Evolutionary conservation across 2,797 vertebrate species (phyloP).

Genomic region (Macrochelys suwanniensis): DNA sequence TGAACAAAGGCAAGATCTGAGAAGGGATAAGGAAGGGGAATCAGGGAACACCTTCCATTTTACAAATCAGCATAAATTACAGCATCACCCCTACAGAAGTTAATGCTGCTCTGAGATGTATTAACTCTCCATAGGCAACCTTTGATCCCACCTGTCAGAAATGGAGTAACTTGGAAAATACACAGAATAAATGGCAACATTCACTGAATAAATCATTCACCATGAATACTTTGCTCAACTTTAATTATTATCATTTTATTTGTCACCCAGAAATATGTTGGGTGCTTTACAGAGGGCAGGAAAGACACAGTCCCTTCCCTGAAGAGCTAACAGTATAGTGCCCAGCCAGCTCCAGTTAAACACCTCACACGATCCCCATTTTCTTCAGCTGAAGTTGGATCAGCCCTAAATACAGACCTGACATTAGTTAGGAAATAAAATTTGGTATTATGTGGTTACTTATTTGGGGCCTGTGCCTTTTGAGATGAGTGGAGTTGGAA

Average conservation of each 20-base stretch:
- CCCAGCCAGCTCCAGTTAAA: not conserved
- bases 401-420: not conserved
- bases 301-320: not conserved
- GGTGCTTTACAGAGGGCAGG: not conserved
- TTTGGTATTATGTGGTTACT: not conserved
- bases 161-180: not conserved
- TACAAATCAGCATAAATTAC: not conserved
- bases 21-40: not conserved
- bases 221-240: not conserved
- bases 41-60: not conserved
- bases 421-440: not conserved
- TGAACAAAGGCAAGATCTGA: not conserved
- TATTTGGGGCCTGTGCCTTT: not conserved
- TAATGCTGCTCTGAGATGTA: not conserved
- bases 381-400: not conserved
- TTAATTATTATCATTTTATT: not conserved
- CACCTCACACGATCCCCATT: not conserved
- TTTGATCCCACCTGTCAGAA: not conserved
- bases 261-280: not conserved
- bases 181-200: not conserved
- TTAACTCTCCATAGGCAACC: not conserved
- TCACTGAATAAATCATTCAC: not conserved
- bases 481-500: not conserved
- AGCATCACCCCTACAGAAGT: not conserved
- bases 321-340: not conserved